Base-by-base conservation (phyloP, 37 sponge, comb jelly and placozoan species). In the Spongilla lacustris region DNA sequence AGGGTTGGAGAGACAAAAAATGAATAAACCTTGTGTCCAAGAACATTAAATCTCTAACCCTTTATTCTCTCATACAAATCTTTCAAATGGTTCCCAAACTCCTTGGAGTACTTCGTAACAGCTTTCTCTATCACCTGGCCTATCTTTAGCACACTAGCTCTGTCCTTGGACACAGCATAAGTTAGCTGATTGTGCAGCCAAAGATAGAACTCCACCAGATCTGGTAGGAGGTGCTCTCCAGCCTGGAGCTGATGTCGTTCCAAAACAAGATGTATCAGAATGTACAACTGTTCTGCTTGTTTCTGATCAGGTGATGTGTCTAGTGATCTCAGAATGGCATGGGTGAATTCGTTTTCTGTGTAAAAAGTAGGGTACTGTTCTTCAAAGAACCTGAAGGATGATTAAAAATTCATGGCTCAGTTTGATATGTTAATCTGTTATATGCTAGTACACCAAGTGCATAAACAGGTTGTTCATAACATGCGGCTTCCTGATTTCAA, bases 131-230 rank as follows among this genome's bases (percentile, higher is more conserved):
- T 75, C 46, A 85, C 82, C 0, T 79, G 37, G 6, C 75, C 75
- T 34, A 92, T 30, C 33, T 88, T 79, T 36, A 96, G 81, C 6
- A 66, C 82, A 19, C 49, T 50, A 37, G 93, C 93, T 24, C 79
- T 77, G 11, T 90, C 86, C 50, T 88, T 85, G 14, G 87, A 85
- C 34, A 96, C 70, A 36, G 86, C 83, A 84, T 93, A 86, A 36
- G 89, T 76, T 29, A 96, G 85, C 32, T 90, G 77, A 22, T 74
- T 70, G 78, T 96, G 91, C 68, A 96, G 32, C 91, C 93, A 96
- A 37, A 84, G 88, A 72, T 96, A 96, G 72, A 96, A 83, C 76
- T 96, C 96, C 67, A 96, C 91, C 46, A 96, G 46, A 23, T 88
- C 89, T 69, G 96, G 91, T 11, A 96, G 85, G 13, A 96, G 89